A percentile compares a stretch with the other conserved stretches of the same genome.
Evolutionary conservation across 2,888 invertebrate species (phyloP).

Genomic region (Platypus cylindrus): DNA sequence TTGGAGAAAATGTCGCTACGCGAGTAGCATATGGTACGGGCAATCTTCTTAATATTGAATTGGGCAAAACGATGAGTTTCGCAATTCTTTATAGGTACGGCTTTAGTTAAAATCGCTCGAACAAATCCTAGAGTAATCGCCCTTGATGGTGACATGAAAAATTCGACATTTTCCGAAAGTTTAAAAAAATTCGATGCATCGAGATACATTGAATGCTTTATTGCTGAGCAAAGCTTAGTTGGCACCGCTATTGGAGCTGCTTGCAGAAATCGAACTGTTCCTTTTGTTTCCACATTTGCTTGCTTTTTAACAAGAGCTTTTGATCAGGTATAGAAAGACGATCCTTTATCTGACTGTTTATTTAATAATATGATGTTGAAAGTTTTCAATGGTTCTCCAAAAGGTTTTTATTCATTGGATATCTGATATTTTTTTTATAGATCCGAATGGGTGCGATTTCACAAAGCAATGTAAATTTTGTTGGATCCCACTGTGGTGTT

Average conservation of each 20-base stretch:
- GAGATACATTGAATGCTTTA: conserved; percentile 93
- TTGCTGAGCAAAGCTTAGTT: conserved; percentile 97
- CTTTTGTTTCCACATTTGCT: conserved; percentile 95
- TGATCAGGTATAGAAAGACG: conserved; percentile 92
- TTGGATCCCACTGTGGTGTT: conserved; percentile 93
- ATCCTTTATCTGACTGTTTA: no score
- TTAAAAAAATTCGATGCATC: conserved; percentile 59
- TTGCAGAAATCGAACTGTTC: conserved; percentile 82
- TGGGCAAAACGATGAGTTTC: neutral
- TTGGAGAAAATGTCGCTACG: conserved; percentile 71
- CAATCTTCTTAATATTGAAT: no score
- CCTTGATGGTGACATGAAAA: conserved; percentile 96
- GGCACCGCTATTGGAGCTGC: conserved; percentile 93
- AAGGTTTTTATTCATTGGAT: no score
- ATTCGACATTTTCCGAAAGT: conserved; percentile 94
- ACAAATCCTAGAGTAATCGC: conserved; percentile 75
- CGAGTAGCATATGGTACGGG: conserved; percentile 81
- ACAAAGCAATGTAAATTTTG: conserved; percentile 93
- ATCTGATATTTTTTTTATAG: conserved; percentile 35
- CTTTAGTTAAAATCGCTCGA: conserved; percentile 74
- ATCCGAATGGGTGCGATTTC: conserved; percentile 99
- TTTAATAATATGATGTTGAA: no score
- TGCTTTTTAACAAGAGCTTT: conserved; percentile 94
- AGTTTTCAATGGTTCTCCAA: no score
- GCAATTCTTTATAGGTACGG: conserved; percentile 37